A percentile compares a stretch with the other conserved stretches of the same genome.
Conservation (phyloP, 2,888 invertebrate genomes). For the Agrotis exclamationis region DNA sequence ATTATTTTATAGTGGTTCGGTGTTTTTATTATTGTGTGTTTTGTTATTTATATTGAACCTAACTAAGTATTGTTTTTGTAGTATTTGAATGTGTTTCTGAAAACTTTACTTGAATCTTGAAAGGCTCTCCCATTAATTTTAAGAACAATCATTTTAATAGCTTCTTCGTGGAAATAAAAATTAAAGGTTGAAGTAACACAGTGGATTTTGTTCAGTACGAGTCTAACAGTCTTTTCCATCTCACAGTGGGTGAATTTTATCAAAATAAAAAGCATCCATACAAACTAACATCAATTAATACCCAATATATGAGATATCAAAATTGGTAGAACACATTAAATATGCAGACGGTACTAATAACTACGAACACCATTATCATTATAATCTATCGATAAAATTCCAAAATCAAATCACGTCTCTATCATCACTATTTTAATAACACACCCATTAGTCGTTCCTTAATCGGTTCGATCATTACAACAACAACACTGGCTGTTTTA, state of each 20-base stretch:
- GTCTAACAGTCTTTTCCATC: too few species aligned
- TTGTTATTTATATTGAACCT: background rate
- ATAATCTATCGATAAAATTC: constrained; percentile 27
- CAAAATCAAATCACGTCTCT: constrained; percentile 42
- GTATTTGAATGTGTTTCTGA: too few species aligned
- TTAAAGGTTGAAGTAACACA: too few species aligned
- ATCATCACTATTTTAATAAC: constrained; percentile 41
- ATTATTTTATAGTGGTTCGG: background rate
- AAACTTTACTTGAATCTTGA: background rate
- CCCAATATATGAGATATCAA: background rate
- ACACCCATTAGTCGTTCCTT: constrained; percentile 31
- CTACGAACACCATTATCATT: background rate
- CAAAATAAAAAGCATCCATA: too few species aligned
- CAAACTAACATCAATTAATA: background rate
- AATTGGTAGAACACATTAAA: background rate
- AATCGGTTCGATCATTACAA: constrained; percentile 59
- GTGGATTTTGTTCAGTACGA: too few species aligned
- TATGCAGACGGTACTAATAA: background rate
- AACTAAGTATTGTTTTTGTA: background rate
- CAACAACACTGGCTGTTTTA: constrained; percentile 51
- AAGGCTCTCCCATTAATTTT: background rate
- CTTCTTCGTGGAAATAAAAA: too few species aligned
- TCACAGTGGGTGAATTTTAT: too few species aligned
- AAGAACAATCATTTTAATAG: background rate
- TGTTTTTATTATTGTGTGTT: background rate